Evolutionary conservation across 2,888 invertebrate species (phyloP), one percentile per base, ranked within the genome.

Genomic region (Drosophila imparisetae): DNA sequence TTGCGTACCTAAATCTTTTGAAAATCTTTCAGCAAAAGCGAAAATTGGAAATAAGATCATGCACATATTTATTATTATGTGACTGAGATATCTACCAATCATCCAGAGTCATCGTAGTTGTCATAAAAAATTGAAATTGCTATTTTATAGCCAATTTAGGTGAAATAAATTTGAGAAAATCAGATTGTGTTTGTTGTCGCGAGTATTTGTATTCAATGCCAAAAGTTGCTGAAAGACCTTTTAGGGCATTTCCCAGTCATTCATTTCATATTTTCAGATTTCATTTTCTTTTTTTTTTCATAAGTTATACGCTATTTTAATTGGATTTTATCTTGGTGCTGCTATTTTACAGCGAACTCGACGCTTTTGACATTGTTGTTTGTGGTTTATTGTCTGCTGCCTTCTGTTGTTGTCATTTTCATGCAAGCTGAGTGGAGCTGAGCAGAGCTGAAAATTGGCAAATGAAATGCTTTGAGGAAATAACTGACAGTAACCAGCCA

Each of bases 291-390:
- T 18, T 49, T 49, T 59, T 66, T 67, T 70, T 63, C 72, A 68
- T 64, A 75, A 85, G 64, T 85, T 85, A 66, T 72, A 45, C 76
- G 74, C 83, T 76, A 80, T 85, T 85, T 85, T 90, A 85, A 85
- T 90, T 85, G 84, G 84, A 90, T 85, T 85, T 88, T 88, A 85
- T 90, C 86, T 77, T 86, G 83, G 66, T 53, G 83, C 80, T 75
- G 68, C 86, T 73, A 72, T 78, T 89, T 81, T 70, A 78, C 80
- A 71, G 50, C 66, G 45, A 65, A 50, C 63, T 75, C 45, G 50
- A 55, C 52, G 59, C 69, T 72, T 60, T 69, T 68, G 57, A 42
- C 61, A 50, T 53, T 75, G 60, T 69, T 60, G 62, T 65, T 60
- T 60, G 66, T 66, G 66, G 53, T 42, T 34, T 32, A 50, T 29